A percentile compares a stretch with the other conserved stretches of the same genome.
Conservation (phyloP, 2,888 invertebrate genomes). For the Calameuta idolon region DNA sequence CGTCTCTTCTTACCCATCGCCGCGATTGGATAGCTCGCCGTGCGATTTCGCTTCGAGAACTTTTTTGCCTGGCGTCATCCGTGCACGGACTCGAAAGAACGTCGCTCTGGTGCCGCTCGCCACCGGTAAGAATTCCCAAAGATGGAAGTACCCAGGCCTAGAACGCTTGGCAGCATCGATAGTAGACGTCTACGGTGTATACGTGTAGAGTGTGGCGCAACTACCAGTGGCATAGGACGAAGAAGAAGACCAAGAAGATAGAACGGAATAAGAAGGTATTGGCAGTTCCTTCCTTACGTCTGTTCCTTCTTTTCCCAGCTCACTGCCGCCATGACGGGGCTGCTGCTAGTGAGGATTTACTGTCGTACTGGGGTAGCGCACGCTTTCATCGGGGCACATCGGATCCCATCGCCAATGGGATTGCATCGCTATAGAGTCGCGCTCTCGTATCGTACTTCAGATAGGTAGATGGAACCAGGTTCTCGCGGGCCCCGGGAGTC, state of each 20-base stretch:
- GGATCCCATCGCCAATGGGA: conserved; percentile 63
- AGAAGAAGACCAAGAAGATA: not conserved
- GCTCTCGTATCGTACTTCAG: conserved; percentile 54
- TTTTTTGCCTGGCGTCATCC: not conserved
- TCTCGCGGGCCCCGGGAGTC: conserved; percentile 46
- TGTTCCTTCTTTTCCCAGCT: not conserved
- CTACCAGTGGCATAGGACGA: not conserved
- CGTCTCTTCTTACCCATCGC: not conserved
- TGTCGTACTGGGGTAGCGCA: conserved; percentile 50
- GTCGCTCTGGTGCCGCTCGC: not conserved
- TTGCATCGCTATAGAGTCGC: conserved; percentile 58
- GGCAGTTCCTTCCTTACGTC: not conserved
- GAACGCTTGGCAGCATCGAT: not conserved
- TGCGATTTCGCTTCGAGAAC: not conserved
- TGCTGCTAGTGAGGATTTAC: conserved; percentile 58
- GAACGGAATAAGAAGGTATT: not conserved
- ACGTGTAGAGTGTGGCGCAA: not conserved
- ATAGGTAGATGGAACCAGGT: conserved; percentile 50
- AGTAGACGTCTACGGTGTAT: not conserved
- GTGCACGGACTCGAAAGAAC: not conserved
- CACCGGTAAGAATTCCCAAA: not conserved
- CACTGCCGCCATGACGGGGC: not conserved
- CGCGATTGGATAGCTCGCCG: not conserved
- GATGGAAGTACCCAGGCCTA: not conserved
- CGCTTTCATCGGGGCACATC: conserved; percentile 55